Base-by-base conservation (phyloP, 1,140 invertebrate genomes). In the Lithobius niger region DNA sequence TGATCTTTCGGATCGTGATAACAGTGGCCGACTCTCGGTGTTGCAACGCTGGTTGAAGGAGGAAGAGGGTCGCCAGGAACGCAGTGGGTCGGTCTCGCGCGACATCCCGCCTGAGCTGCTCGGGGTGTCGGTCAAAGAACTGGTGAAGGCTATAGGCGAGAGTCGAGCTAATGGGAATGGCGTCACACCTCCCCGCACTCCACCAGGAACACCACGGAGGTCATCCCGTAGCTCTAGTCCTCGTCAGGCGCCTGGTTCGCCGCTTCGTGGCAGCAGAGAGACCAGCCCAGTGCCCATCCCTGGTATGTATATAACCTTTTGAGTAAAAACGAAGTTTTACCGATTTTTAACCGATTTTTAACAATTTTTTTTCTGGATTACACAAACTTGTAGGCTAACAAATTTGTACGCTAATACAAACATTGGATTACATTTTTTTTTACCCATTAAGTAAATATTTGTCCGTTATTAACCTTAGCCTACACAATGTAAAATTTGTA, bases 121-220 rank as follows among this genome's bases (percentile, higher is more conserved):
- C 16, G 82, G 82, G 1, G 82, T 87, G 2, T 86, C 83, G 0
- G 83, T 87, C 1, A 83, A 84, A 55, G 86, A 87, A 55, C 65
- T 88, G 40, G 83, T 88, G 1, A 83, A 85, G 64, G 84, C 80
- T 1, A 82, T 88, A 67, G 82, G 83, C 19, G 84, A 86, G 64
- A 82, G 79, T 62, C 68, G 82, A 58, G 78, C 79, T 6, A 88
- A 87, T 71, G 84, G 83, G 22, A 88, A 86, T 68, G 82, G 82
- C 19, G 77, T 78, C 0, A 76, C 76, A 13, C 84, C 83, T 31
- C 82, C 83, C 36, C 77, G 80, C 2, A 81, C 81, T 40, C 82
- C 83, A n/a, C 82, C 83, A 44, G 67, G 69, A 2, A 72, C 71
- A 15, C 57, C 18, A 65, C 65, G 60, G 64, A 65, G 59, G 58